A percentile compares a stretch with the other conserved stretches of the same genome.
Evolutionary conservation across 1,140 invertebrate species (phyloP).

Genomic region (Bombus sibiricus): DNA sequence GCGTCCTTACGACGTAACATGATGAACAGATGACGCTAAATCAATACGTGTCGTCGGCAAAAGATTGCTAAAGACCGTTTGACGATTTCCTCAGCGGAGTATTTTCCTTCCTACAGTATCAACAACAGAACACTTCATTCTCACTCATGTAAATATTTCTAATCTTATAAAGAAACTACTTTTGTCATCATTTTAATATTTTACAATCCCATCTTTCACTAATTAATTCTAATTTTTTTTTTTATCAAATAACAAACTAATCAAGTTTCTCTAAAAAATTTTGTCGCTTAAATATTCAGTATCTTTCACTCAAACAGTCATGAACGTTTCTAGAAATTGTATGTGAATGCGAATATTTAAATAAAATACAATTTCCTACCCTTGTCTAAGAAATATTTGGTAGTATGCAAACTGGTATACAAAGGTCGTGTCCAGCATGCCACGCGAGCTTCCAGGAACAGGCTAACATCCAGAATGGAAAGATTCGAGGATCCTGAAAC

Average conservation of each 20-base stretch:
- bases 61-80: conserved; percentile 43
- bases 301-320: neutral
- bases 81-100: neutral
- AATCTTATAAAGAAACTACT: neutral
- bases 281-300: neutral
- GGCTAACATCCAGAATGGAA: conserved; percentile 71
- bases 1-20: conserved; percentile 81
- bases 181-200: neutral
- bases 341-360: neutral
- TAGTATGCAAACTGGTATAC: conserved; percentile 32
- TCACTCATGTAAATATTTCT: neutral
- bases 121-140: neutral
- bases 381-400: neutral
- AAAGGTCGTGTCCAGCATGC: conserved; percentile 77
- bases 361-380: neutral
- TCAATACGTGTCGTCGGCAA: conserved; percentile 73
- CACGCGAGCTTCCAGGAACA: conserved; percentile 75
- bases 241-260: too few species aligned
- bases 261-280: neutral
- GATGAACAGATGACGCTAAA: conserved; percentile 82
- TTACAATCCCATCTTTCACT: neutral
- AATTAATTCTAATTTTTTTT: neutral
- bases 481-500: conserved; percentile 48
- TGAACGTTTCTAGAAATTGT: neutral
- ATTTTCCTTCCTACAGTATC: neutral